Evolutionary conservation across 2,888 invertebrate species (phyloP), one percentile per base, ranked within the genome.

Genomic region (Rutpela maculata): DNA sequence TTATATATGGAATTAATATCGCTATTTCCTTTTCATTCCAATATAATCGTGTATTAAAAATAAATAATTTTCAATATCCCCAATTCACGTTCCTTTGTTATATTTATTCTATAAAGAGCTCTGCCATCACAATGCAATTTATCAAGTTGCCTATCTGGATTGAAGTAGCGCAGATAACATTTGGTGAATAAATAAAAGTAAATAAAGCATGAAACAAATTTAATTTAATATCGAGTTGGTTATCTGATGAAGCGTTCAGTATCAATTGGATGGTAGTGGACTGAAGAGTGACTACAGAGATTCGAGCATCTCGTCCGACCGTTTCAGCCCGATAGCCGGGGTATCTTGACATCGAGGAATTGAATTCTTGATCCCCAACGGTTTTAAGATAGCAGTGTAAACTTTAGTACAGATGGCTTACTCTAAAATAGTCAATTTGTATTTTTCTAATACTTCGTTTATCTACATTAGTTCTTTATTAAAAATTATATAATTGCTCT

Each of bases 201-300:
- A 78, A 77, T 80, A 77, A 78, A 78, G 68, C 81, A 76, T 77
- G 75, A 74, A 72, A 76, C 77, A 68, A 68, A 76, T 79, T 77
- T 76, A 75, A 82, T 78, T 75, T 70, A 69, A 75, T 74, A 76
- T 77, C 71, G 56, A 56, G 62, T 68, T 66, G 67, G 67, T 74
- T 75, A 72, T 73, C 71, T 66, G 72, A 76, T 69, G 75, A 67
- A 76, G 67, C 76, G 76, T 76, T 77, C 63, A 76, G 59, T 57
- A 66, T 77, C 77, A 70, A 71, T 70, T 69, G 67, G 75, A 62
- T 56, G 74, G 67, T 57, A 76, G 78, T 69, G 74, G 71, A 76
- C 75, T 75, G 62, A 62, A 68, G 74, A 67, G 74, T 70, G 62
- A 38, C 72, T 74, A 22, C 59, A 74, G 75, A 71, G 77, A 63